Conservation (phyloP, 2,113 vertebrate genomes). For the Seriola aureovittata region DNA sequence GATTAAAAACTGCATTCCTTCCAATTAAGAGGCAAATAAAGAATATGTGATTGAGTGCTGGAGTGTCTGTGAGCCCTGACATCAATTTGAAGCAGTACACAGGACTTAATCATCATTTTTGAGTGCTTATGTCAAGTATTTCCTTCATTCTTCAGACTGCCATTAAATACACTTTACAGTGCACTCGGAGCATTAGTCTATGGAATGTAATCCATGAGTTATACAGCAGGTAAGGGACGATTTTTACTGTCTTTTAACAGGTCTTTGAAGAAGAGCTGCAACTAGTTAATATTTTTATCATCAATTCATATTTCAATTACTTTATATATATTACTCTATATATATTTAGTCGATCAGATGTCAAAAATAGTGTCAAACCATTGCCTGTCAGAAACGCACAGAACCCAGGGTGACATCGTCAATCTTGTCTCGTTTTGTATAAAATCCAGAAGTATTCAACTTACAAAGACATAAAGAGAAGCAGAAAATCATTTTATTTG, state of each 20-base stretch:
- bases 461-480: not conserved
- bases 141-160: conserved; percentile 11
- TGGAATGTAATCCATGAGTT: not conserved
- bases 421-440: too few species aligned
- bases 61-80: conserved; percentile 26
- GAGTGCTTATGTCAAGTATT: conserved; percentile 18
- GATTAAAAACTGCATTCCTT: conserved; percentile 59
- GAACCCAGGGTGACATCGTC: too few species aligned
- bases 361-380: not conserved
- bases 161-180: conserved; percentile 2
- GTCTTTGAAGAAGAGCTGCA: not conserved
- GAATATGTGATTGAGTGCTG: conserved; percentile 44
- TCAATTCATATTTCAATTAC: not conserved
- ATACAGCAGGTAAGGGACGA: not conserved
- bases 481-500: not conserved
- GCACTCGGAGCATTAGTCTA: not conserved
- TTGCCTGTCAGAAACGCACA: too few species aligned
- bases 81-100: conserved; percentile 42
- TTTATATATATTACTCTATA: too few species aligned
- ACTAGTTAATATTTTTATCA: not conserved
- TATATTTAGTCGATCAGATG: too few species aligned
- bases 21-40: conserved; percentile 51
- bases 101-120: conserved; percentile 45
- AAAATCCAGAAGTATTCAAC: too few species aligned
- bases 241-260: not conserved